These are phyloP conservation scores for Lagodon rhomboides DNA, from an alignment of 2,797 vertebrate genomes.

Conservation along the genomic window DNA sequence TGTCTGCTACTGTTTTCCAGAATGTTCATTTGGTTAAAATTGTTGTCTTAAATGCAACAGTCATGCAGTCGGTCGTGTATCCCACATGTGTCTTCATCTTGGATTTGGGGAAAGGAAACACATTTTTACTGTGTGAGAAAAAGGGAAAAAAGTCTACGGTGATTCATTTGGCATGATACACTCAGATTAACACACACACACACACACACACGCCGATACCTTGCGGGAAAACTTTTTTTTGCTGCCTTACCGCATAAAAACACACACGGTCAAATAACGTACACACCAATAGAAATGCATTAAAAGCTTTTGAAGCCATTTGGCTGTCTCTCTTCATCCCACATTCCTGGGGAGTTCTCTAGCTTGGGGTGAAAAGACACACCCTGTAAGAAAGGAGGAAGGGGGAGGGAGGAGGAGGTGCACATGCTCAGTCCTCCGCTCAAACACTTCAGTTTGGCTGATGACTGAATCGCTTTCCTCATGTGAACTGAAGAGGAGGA, in stretches of 20 bases:
- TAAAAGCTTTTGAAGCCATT: conserved; percentile 29
- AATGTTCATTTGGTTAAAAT: background rate
- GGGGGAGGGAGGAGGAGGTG: background rate
- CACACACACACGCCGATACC: background rate
- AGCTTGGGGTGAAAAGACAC: conserved; percentile 54
- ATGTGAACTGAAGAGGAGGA: conserved; percentile 31
- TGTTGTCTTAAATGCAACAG: background rate
- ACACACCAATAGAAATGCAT: conserved; percentile 7
- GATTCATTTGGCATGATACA: background rate
- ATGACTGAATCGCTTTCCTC: conserved; percentile 29
- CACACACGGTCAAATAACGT: background rate
- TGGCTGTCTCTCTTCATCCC: conserved; percentile 14
- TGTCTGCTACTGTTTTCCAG: background rate
- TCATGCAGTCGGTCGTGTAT: background rate
- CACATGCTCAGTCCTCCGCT: background rate
- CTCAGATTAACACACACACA: background rate
- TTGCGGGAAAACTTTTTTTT: background rate
- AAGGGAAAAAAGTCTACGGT: background rate
- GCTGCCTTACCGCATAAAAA: background rate
- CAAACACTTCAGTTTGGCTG: background rate
- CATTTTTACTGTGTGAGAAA: background rate
- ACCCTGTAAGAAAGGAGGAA: conserved; percentile 44
- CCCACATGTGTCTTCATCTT: background rate
- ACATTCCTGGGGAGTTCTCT: conserved; percentile 60
- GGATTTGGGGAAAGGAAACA: background rate